Evolutionary conservation across 92 coral and sea anemone species (phyloP).

Genomic region (Actinostola sp.): DNA sequence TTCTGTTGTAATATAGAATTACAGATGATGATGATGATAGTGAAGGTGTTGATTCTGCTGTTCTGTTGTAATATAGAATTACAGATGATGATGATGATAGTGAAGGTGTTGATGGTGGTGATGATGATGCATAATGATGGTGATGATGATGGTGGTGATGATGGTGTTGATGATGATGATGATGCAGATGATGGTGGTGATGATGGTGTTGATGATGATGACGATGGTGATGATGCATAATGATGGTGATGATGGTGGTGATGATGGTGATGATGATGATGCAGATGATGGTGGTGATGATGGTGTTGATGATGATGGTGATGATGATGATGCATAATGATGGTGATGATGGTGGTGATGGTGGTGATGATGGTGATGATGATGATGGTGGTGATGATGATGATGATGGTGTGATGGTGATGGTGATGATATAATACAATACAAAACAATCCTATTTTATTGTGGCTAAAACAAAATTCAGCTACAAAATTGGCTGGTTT

Average conservation of each 20-base stretch:
- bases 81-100: neutral
- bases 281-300: neutral
- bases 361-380: neutral
- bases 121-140: neutral
- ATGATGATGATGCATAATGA: too few relatives aligned
- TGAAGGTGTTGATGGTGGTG: neutral
- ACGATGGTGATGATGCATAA: neutral
- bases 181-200: neutral
- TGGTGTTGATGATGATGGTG: neutral
- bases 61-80: too few relatives aligned
- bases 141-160: too few relatives aligned
- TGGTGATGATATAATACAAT: too few relatives aligned
- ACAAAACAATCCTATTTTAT: too few relatives aligned
- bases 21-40: neutral
- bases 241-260: too few relatives aligned
- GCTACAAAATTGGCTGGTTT: too few relatives aligned
- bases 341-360: conserved; percentile 1
- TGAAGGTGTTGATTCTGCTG: neutral
- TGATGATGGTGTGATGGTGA: too few relatives aligned
- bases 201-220: neutral
- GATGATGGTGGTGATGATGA: neutral
- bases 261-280: neutral
- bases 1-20: too few relatives aligned
- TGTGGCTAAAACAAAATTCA: too few relatives aligned
- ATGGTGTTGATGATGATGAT: neutral